Evolutionary conservation across 2,113 vertebrate genomes (phyloP).

Genomic region (Zapornia atra): DNA sequence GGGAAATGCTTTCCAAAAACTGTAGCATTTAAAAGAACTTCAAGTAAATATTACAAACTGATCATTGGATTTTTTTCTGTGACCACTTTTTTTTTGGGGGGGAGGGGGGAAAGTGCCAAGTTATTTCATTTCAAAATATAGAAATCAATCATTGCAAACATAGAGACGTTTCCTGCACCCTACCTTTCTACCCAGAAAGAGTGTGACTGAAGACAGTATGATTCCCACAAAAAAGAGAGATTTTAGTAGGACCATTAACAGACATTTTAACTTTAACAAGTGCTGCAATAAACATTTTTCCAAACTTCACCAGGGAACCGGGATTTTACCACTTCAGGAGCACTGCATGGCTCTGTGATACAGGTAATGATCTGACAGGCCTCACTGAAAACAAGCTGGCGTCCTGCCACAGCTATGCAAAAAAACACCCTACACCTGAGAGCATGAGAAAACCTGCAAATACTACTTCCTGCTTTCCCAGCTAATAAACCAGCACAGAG

Average conservation of each 20-base stretch:
- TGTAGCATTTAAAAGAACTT: background rate
- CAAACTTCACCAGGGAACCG: background rate
- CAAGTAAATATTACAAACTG: background rate
- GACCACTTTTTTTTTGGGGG: background rate
- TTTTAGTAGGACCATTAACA: background rate
- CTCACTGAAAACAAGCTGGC: conserved; percentile 6
- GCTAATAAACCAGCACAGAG: background rate
- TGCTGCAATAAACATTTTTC: conserved; percentile 7
- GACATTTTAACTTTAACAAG: conserved; percentile 3
- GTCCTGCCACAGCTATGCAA: background rate
- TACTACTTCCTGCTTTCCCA: background rate
- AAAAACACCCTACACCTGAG: background rate
- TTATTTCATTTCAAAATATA: background rate
- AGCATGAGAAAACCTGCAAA: background rate
- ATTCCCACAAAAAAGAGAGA: background rate
- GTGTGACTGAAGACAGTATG: rapidly evolving
- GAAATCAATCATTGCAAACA: background rate
- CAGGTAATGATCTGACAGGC: conserved; percentile 8
- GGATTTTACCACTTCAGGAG: conserved; percentile 10
- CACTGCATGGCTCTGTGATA: background rate
- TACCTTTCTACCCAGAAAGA: background rate
- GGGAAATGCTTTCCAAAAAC: background rate
- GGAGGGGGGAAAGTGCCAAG: background rate
- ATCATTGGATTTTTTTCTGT: background rate
- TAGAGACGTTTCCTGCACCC: background rate